Conservation (phyloP, 2,888 invertebrate species). For the Rhorus exstirpatorius region DNA sequence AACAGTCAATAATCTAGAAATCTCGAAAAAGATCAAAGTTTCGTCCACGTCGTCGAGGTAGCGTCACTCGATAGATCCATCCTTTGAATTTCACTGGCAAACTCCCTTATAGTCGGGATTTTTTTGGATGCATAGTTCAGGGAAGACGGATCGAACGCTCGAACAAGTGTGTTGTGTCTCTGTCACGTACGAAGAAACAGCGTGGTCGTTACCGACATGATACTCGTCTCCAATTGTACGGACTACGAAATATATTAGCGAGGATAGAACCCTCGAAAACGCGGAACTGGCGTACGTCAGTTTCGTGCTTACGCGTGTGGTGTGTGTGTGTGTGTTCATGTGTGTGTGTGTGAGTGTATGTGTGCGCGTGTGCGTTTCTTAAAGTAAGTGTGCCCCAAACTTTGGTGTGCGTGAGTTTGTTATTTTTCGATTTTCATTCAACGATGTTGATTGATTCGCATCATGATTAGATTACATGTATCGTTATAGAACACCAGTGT, state of each 20-base stretch:
- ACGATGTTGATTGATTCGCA: conserved; percentile 45
- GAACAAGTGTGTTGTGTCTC: conserved; percentile 67
- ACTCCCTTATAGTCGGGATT: conserved; percentile 58
- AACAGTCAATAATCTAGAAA: neutral
- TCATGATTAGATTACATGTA: conserved; percentile 52
- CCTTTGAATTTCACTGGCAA: neutral
- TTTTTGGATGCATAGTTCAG: conserved; percentile 31
- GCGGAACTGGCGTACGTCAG: conserved; percentile 6
- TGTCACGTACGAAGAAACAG: conserved; percentile 57
- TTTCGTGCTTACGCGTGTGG: neutral
- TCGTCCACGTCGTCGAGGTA: conserved; percentile 1
- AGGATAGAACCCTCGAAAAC: neutral
- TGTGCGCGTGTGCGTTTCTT: conserved; percentile 8
- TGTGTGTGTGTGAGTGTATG: conserved; percentile 24
- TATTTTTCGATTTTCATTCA: neutral
- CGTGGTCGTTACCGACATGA: conserved; percentile 47
- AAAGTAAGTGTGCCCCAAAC: too few species aligned
- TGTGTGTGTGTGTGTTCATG: neutral
- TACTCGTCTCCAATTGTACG: conserved; percentile 35
- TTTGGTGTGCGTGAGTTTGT: conserved; percentile 10
- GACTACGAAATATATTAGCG: conserved; percentile 18
- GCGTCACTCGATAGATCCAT: neutral
- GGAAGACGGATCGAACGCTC: conserved; percentile 63
- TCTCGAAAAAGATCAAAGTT: neutral
- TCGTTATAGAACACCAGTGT: conserved; percentile 56